Evolutionary conservation across 2,797 vertebrate species (phyloP).

Genomic region (Sebastes baramenuke): DNA sequence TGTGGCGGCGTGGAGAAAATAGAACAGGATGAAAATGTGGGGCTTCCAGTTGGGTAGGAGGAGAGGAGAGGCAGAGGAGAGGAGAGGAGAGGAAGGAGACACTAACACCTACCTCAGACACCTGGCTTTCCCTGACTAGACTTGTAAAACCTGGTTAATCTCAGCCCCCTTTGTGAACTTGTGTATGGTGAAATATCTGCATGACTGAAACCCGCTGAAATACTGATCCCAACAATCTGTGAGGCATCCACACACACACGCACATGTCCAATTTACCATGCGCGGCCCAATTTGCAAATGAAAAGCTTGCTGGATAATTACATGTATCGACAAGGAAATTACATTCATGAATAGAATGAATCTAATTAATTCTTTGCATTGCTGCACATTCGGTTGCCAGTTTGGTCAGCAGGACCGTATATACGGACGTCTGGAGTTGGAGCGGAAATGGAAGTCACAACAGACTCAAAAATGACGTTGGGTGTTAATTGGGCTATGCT

Average conservation of each 20-base stretch:
- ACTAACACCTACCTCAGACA: slow-evolving; percentile 57
- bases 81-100: slow-evolving; percentile 5
- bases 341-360: slow-evolving; percentile 39
- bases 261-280: slow-evolving; percentile 10
- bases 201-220: slow-evolving; percentile 42
- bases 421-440: slow-evolving; percentile 26
- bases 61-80: neutral
- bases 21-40: slow-evolving; percentile 65
- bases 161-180: slow-evolving; percentile 41
- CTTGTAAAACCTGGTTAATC: slow-evolving; percentile 65
- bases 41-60: slow-evolving; percentile 44
- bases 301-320: slow-evolving; percentile 54
- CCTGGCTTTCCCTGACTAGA: slow-evolving; percentile 58
- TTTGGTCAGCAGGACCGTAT: slow-evolving; percentile 43
- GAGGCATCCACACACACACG: slow-evolving; percentile 7
- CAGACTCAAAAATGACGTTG: slow-evolving; percentile 62
- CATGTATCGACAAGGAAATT: slow-evolving; percentile 54
- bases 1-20: slow-evolving; percentile 66
- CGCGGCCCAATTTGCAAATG: slow-evolving; percentile 25
- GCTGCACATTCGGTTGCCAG: slow-evolving; percentile 32
- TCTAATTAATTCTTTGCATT: slow-evolving; percentile 55
- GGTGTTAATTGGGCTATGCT: slow-evolving; percentile 74
- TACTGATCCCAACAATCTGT: slow-evolving; percentile 17
- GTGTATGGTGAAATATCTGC: slow-evolving; percentile 39
- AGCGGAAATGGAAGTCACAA: slow-evolving; percentile 64